phyloP scores from a whole-genome alignment of 2,888 invertebrate species.

The Formica aserva region DNA sequence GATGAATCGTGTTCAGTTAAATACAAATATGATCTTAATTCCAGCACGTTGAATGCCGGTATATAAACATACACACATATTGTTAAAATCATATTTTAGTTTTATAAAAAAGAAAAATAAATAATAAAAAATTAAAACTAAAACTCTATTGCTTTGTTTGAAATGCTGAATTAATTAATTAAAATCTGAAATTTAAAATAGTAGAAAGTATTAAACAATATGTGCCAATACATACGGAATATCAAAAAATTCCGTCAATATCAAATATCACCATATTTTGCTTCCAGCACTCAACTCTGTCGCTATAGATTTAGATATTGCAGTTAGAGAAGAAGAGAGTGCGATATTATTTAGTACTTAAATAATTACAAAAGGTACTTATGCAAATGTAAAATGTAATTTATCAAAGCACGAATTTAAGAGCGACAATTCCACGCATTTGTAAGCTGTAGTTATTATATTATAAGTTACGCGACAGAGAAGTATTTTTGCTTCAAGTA shows the following conservation, averaged over 20 bases:
- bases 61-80: neutral
- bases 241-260: neutral
- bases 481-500: slow-evolving; percentile 10
- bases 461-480: neutral
- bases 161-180: neutral
- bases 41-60: slow-evolving; percentile 13
- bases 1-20: slow-evolving; percentile 3
- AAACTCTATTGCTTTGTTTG: neutral
- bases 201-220: neutral
- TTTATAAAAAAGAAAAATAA: neutral
- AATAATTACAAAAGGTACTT: slow-evolving; percentile 13
- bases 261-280: slow-evolving; percentile 7
- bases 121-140: neutral
- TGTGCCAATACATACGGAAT: neutral
- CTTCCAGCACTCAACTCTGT: slow-evolving; percentile 1
- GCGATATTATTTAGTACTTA: slow-evolving; percentile 24
- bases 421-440: neutral
- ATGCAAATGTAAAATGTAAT: slow-evolving; percentile 2
- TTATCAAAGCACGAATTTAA: neutral
- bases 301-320: neutral
- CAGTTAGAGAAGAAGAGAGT: neutral
- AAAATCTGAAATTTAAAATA: neutral
- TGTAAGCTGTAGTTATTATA: neutral
- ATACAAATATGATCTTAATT: slow-evolving; percentile 8
- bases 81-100: slow-evolving; percentile 12